These are phyloP conservation scores for Halcyon chelicuti DNA, from an alignment of 2,797 vertebrate genomes.

Conservation along the genomic window DNA sequence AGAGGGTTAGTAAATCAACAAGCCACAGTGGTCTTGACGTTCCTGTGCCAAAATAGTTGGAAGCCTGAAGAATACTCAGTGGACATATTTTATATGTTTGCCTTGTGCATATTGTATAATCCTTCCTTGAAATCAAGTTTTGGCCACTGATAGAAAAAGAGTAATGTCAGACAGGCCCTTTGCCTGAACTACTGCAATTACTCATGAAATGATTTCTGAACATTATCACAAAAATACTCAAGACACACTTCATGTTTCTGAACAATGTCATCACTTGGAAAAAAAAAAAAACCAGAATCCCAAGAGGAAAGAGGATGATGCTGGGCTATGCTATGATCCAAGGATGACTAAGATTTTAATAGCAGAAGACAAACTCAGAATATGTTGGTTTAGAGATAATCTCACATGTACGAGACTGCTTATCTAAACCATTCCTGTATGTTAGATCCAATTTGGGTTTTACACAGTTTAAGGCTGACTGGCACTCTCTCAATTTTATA, in stretches of 20 bases:
- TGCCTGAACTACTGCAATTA: neutral
- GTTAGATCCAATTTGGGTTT: constrained; percentile 35
- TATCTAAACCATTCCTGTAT: constrained; percentile 15
- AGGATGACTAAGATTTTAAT: neutral
- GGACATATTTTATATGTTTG: neutral
- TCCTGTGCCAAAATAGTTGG: neutral
- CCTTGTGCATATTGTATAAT: neutral
- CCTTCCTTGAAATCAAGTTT: neutral
- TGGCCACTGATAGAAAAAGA: neutral
- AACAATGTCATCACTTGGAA: neutral
- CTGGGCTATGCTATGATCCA: neutral
- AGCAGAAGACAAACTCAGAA: constrained; percentile 20
- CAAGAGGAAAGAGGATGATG: neutral
- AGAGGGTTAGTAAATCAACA: neutral
- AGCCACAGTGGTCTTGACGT: neutral
- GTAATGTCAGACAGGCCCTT: neutral
- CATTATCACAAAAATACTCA: neutral
- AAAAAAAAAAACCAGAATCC: neutral
- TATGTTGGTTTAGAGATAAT: neutral
- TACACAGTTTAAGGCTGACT: constrained; percentile 34
- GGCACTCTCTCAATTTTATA: neutral
- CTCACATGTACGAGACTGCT: constrained; percentile 33
- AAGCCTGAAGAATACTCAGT: neutral
- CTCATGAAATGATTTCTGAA: neutral
- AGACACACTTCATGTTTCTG: neutral